Base-by-base conservation (phyloP, 1,140 invertebrate species). In the Drosophila obscura region DNA sequence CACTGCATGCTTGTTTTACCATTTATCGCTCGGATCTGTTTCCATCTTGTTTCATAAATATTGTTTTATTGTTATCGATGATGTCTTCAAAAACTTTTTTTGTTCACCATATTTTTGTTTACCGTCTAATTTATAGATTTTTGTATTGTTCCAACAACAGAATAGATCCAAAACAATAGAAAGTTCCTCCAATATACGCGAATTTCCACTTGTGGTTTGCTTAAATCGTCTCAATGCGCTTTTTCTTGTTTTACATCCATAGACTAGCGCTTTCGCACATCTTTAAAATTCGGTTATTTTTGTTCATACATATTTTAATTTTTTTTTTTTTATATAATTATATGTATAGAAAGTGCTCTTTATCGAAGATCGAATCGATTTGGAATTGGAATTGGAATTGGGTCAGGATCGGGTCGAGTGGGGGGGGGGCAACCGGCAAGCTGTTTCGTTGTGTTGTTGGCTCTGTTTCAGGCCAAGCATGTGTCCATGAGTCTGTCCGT, bases 271-370 rank as follows among this genome's bases (percentile, higher is more conserved):
- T 45, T 72, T 28, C 52, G 64, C 59, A 56, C 73, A 74, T 63
- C 55, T 52, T 69, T 82, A 82, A 82, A 82, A 82, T 82, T 82
- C 79, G 79, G 74, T 82, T 82, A 82, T 82, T 61, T 69, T 55
- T 24, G 43, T 28, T 74, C 77, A 63, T 71, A 45, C 58, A 50
- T 74, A 61, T 76, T 60, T 61, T 43, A 63, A 44, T 22, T 43
- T 52, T 28, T n/a, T 49, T 44, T 11, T 52, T 43, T 44, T 31
- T 39, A 26, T 67, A 52, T 69, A 66, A 66, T 56, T 65, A 65
- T 64, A 50, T 66, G 62, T 59, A 50, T 62, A 60, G 69, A 73
- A 73, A 73, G 69, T 73, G 58, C 69, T 68, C 64, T 48, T 64
- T 68, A 69, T 49, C 46, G 35, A 35, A 46, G 64, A 52, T 52